Conservation (phyloP, 2,888 invertebrate genomes). For the Chrysolina haemoptera region DNA sequence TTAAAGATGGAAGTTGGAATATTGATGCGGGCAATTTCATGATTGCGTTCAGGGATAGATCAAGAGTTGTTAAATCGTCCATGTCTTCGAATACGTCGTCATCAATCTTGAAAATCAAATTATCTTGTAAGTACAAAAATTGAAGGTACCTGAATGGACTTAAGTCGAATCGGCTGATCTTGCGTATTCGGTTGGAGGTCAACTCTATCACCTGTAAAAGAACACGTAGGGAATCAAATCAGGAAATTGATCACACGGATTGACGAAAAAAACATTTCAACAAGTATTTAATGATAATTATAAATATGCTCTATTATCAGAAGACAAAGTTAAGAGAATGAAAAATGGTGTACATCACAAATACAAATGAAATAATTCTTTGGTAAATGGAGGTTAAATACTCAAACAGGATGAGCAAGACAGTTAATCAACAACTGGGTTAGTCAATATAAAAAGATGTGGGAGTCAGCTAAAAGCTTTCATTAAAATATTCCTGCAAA, state of each 20-base stretch:
- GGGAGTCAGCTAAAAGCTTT: no score
- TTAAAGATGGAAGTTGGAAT: constrained; percentile 64
- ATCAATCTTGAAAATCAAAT: constrained; percentile 61
- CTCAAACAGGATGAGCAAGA: no score
- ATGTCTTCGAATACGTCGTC: constrained; percentile 61
- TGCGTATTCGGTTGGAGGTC: constrained; percentile 64
- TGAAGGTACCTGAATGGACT: constrained; percentile 59
- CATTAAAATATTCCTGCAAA: no score
- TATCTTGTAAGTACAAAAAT: constrained; percentile 66
- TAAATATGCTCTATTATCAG: no score
- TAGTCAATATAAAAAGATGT: no score
- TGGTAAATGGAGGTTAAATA: no score
- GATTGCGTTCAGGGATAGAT: constrained; percentile 63
- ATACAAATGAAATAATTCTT: no score
- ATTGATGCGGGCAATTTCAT: constrained; percentile 60
- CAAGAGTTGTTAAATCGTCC: constrained; percentile 59
- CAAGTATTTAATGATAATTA: no score
- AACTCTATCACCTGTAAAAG: constrained; percentile 63
- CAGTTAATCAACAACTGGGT: no score
- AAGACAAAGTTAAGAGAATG: no score
- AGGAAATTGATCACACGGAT: background rate
- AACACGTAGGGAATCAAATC: constrained; percentile 24
- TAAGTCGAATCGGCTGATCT: constrained; percentile 61
- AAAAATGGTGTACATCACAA: no score
- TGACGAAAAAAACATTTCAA: background rate